Evolutionary conservation across 2,113 vertebrate genomes (phyloP), one percentile per base, ranked within the genome.

Genomic region (Microcebus lehilahytsara): DNA sequence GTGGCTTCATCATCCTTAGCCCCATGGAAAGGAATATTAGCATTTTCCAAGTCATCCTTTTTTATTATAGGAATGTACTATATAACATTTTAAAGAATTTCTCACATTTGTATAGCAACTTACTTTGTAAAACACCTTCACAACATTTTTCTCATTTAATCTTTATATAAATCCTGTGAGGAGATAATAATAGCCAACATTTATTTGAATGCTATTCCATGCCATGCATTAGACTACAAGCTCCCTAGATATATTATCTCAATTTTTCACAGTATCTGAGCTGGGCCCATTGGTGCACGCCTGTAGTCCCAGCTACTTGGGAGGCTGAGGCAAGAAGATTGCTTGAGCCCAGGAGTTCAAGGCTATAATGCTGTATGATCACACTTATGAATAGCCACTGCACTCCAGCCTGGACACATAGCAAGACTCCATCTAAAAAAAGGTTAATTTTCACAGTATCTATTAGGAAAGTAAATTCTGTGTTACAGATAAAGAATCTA

Each of bases 81-180:
- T 30, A 49, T 77, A 93, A 80, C n/a, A 81, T 85, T 94, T 95
- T 71, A 88, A 91, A 97, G 40, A 72, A 81, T 93, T 53, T 93
- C 10, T 91, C 12, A 69, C 91, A 81, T 78, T 96, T 89, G n/a
- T 93, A 42, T 1, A 89, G 53, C 72, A 91, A 56, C 11, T 83
- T 96, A 58, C 37, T 75, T 90, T 94, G 22, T 86, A 90, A 93
- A 94, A 72, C 25, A 75, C 12, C 37, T 87, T 94, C n/a, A 74
- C 6, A 91, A 37, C 89, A 69, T 86, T 83, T 90, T 89, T 91
- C 42, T 93, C 81, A 83, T 85, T 96, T 78, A 80, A 93, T 79
- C 20, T 56, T 96, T 34, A 13, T 93, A 78, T 89, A 37, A 85
- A 5, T 13, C 32, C 58, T 91, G 3, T 95, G 67, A 75, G 25